Base-by-base conservation (phyloP, 2,113 vertebrate genomes). In the Erythrocercus mccallii region DNA sequence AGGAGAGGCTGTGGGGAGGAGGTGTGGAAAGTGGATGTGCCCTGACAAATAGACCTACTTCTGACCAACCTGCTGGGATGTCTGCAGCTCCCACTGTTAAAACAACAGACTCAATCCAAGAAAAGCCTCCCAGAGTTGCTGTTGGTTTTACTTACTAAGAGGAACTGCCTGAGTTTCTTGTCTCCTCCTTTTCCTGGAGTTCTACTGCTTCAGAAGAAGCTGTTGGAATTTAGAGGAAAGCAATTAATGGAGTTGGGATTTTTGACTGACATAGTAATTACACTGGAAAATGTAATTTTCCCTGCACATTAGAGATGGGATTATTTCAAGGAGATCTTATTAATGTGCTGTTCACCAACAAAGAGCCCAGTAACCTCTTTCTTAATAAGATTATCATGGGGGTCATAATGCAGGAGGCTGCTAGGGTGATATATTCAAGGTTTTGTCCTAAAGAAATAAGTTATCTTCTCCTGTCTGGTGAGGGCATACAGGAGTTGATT, bases 251-350 rank as follows among this genome's bases (percentile, higher is more conserved):
- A 97, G 81, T 78, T 95, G 86, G n/a, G 78, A 57, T 66, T 71
- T 96, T 97, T 83, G 47, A 97, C 85, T 97, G 97, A 97, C 95
- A 97, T n/a, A 96, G 88, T 97, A 97, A 98, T 98, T 97, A 97
- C 1, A 2, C 78, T 96, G 80, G 90, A 96, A 97, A 98, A 97
- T 97, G 91, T 97, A 96, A 97, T 98, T 98, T 98, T 95, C 96
- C 50, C 82, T 97, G 88, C 83, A 66, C 97, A 94, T 97, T 97
- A 96, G 92, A 96, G 95, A 93, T 78, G 86, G 95, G 94, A 97
- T 97, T 97, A 95, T 97, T 97, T 98, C 95, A 97, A 94, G 91
- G 78, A 94, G 74, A 95, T 97, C 89, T 97, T 93, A 93, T 97
- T 98, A 97, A 95, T 95, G 78, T 97, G 81, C 88, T 95, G 66